Conservation (phyloP, 92 coral and sea anemone genomes). For the Scolanthus callimorphus region DNA sequence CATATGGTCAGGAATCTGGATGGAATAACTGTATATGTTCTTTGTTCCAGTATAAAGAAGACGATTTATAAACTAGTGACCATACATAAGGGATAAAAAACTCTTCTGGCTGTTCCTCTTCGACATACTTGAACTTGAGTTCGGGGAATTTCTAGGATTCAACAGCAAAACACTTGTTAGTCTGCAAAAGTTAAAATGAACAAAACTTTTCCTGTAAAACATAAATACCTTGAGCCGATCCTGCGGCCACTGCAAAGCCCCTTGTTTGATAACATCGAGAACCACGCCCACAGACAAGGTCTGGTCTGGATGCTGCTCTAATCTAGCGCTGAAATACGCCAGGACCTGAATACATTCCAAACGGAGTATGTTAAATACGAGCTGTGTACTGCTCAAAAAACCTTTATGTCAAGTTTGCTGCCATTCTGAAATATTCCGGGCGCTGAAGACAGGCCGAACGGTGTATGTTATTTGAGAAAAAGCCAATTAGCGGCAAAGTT, state of each 20-base stretch:
- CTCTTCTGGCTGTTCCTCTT: constrained; percentile 98
- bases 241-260: constrained; percentile 93
- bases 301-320: constrained; percentile 98
- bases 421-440: too few relatives aligned
- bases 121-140: constrained; percentile 93
- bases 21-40: constrained; percentile 90
- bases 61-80: constrained; percentile 95
- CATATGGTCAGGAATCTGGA: constrained; percentile 61
- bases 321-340: constrained; percentile 93
- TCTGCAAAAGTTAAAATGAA: constrained; percentile 2
- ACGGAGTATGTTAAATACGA: too few relatives aligned
- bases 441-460: too few relatives aligned
- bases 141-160: constrained; percentile 87
- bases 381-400: too few relatives aligned
- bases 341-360: too few relatives aligned
- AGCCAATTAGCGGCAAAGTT: too few relatives aligned
- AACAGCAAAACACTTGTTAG: neutral
- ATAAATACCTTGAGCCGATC: constrained; percentile 95
- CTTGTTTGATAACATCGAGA: constrained; percentile 94
- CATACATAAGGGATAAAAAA: constrained; percentile 97
- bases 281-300: constrained; percentile 95
- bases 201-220: neutral
- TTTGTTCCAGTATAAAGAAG: constrained; percentile 91
- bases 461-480: too few relatives aligned
- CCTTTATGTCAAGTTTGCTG: too few relatives aligned